phyloP scores from a whole-genome alignment of 1,140 invertebrate genomes.

The Monomorium pharaonis region DNA sequence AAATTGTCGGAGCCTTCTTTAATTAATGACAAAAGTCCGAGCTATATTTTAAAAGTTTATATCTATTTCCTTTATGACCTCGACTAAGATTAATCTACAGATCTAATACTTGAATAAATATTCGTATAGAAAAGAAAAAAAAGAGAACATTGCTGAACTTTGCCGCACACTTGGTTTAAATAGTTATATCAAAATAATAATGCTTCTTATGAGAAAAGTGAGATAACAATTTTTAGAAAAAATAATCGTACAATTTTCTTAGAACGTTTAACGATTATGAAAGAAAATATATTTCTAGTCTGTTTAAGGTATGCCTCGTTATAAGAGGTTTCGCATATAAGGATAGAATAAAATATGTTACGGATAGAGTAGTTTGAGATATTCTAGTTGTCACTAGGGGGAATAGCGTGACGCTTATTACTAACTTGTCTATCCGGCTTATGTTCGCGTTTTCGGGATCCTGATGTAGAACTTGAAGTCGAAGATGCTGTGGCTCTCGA shows the following conservation, averaged over 20 bases:
- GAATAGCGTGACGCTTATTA: constrained; percentile 77
- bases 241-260: background rate
- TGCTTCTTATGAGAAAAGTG: background rate
- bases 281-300: background rate
- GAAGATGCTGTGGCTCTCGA: background rate
- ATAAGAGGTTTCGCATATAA: background rate
- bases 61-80: background rate
- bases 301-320: constrained; percentile 32
- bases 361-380: constrained; percentile 41
- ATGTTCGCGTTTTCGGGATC: constrained; percentile 79
- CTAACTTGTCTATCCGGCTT: constrained; percentile 74
- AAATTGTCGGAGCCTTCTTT: background rate
- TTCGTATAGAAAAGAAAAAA: background rate
- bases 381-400: constrained; percentile 72
- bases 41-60: background rate
- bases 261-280: constrained; percentile 1
- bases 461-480: constrained; percentile 27
- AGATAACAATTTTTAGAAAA: constrained; percentile 13
- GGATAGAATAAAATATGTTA: constrained; percentile 8
- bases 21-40: background rate
- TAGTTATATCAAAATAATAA: constrained; percentile 8
- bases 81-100: background rate
- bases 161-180: background rate
- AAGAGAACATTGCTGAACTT: background rate
- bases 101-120: constrained; percentile 33